Evolutionary conservation across 2,113 vertebrate species (phyloP).

Genomic region (Spea bombifrons): DNA sequence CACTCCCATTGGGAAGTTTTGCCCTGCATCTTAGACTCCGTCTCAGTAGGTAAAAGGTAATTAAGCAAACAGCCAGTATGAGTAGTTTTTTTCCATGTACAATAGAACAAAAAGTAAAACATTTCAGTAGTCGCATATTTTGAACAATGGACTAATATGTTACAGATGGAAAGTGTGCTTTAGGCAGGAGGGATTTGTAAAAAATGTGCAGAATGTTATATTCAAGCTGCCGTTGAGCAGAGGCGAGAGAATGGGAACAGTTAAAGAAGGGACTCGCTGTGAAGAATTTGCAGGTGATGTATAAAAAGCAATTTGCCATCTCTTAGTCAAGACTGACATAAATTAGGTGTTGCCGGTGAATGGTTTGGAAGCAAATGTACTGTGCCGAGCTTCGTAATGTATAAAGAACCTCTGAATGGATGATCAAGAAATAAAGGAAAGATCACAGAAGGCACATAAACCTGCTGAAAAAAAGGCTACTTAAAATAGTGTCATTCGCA

Average conservation of each 20-base stretch:
- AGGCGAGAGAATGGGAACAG: background rate
- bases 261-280: slow-evolving; percentile 10
- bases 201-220: slow-evolving; percentile 1
- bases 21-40: slow-evolving; percentile 20
- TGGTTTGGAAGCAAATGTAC: slow-evolving; percentile 24
- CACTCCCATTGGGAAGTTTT: slow-evolving; percentile 10
- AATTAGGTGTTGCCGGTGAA: slow-evolving; percentile 37
- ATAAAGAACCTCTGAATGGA: slow-evolving; percentile 13
- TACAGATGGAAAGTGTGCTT: slow-evolving; percentile 5
- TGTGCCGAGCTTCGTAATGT: slow-evolving; percentile 16
- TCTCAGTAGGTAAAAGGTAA: slow-evolving; percentile 13
- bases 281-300: slow-evolving; percentile 41
- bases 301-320: slow-evolving; percentile 31
- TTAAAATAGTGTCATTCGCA: slow-evolving; percentile 3
- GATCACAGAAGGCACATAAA: slow-evolving; percentile 22
- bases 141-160: slow-evolving; percentile 7
- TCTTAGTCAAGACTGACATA: slow-evolving; percentile 12
- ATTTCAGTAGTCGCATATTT: background rate
- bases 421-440: slow-evolving; percentile 31
- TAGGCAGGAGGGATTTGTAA: slow-evolving; percentile 8
- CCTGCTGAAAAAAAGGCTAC: slow-evolving; percentile 3
- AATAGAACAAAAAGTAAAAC: background rate
- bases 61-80: background rate
- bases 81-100: background rate
- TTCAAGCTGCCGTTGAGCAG: slow-evolving; percentile 15